phyloP scores from a whole-genome alignment of 2,888 invertebrate species.

The Andrena dorsata region DNA sequence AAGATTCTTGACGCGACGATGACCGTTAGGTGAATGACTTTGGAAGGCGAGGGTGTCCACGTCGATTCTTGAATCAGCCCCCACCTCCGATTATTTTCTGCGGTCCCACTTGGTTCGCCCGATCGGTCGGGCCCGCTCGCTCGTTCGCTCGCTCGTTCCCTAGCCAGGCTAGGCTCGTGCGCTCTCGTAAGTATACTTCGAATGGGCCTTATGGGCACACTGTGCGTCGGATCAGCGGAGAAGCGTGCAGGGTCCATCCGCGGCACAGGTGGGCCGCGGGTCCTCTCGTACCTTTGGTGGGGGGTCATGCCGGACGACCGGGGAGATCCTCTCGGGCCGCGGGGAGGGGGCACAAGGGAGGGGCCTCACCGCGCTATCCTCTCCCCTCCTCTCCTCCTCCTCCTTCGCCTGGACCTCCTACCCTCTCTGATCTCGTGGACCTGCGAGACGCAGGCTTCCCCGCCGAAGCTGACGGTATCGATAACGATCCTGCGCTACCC shows the following conservation, averaged over 20 bases:
- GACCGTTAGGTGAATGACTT: slow-evolving; percentile 83
- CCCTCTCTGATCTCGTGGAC: slow-evolving; percentile 41
- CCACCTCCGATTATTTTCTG: slow-evolving; percentile 72
- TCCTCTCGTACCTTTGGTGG: slow-evolving; percentile 69
- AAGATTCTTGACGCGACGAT: slow-evolving; percentile 78
- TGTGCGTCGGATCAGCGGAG: slow-evolving; percentile 76
- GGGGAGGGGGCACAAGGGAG: slow-evolving; percentile 75
- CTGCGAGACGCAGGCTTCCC: slow-evolving; percentile 37
- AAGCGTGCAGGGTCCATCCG: slow-evolving; percentile 80
- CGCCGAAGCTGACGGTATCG: slow-evolving; percentile 42
- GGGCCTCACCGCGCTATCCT: slow-evolving; percentile 72
- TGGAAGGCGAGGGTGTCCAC: slow-evolving; percentile 78
- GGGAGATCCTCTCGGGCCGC: slow-evolving; percentile 65
- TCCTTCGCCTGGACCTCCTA: slow-evolving; percentile 54
- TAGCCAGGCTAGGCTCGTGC: slow-evolving; percentile 60
- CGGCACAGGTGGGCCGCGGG: slow-evolving; percentile 79
- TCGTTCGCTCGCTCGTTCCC: slow-evolving; percentile 47
- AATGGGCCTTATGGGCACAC: slow-evolving; percentile 78
- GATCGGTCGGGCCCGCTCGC: slow-evolving; percentile 54
- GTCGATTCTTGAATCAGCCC: slow-evolving; percentile 78
- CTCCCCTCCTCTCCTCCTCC: slow-evolving; percentile 54
- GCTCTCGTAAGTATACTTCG: slow-evolving; percentile 75
- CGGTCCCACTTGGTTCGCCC: slow-evolving; percentile 68
- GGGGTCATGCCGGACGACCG: slow-evolving; percentile 64
- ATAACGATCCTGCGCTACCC: slow-evolving; percentile 53